Evolutionary conservation across 1,140 invertebrate species (phyloP).

Genomic region (Zophobas atratus): DNA sequence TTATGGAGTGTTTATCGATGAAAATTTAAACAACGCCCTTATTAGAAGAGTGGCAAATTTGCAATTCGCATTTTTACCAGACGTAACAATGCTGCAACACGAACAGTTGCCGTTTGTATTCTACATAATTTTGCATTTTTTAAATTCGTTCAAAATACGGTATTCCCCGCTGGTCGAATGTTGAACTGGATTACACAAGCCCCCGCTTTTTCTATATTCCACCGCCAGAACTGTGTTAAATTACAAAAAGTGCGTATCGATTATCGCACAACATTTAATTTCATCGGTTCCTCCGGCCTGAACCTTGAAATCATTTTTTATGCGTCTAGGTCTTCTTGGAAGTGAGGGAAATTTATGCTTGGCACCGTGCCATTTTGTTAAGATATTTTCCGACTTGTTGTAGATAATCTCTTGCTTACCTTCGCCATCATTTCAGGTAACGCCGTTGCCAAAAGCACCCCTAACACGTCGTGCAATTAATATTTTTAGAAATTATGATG

Average conservation of each 20-base stretch:
- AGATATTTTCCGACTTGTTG: slow-evolving; percentile 21
- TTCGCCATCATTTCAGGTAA: slow-evolving; percentile 24
- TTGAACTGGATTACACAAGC: too few species aligned
- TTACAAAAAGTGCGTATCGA: neutral
- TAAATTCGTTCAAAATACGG: neutral
- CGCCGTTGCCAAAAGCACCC: neutral
- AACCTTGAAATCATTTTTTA: slow-evolving; percentile 13
- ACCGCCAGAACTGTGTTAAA: too few species aligned
- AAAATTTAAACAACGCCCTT: slow-evolving; percentile 16
- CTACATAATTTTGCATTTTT: slow-evolving; percentile 17
- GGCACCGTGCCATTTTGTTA: slow-evolving; percentile 14
- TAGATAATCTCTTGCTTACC: slow-evolving; percentile 32
- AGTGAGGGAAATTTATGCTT: slow-evolving; percentile 27
- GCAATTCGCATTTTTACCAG: neutral
- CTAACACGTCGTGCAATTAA: neutral
- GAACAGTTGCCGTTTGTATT: neutral
- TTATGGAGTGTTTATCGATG: slow-evolving; percentile 24
- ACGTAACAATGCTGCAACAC: neutral
- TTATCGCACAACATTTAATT: neutral
- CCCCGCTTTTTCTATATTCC: too few species aligned
- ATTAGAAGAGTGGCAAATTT: slow-evolving; percentile 1
- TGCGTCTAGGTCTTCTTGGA: slow-evolving; percentile 11
- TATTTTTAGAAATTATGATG: slow-evolving; percentile 22
- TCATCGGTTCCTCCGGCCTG: neutral
- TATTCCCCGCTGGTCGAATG: neutral